These are phyloP conservation scores for Myotis vivesi DNA, from an alignment of 2,797 vertebrate species.

Conservation along the genomic window DNA sequence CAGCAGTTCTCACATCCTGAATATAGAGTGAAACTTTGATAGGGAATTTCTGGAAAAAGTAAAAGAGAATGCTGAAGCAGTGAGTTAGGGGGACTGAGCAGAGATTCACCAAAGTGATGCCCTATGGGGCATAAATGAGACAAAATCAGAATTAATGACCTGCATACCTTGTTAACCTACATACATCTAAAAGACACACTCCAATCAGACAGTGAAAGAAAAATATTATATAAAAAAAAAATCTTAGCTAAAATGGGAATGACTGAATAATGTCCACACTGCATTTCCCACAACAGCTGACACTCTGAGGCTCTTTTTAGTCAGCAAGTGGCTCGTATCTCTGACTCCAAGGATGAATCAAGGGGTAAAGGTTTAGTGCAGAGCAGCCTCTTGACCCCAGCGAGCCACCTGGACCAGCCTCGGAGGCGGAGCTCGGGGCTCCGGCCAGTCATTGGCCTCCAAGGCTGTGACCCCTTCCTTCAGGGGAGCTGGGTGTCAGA, in stretches of 20 bases:
- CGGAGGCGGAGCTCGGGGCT: fast-evolving
- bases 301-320: not conserved
- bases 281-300: not conserved
- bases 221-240: not conserved
- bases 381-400: not conserved
- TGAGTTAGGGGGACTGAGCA: not conserved
- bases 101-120: not conserved
- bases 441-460: not conserved
- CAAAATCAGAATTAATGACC: not conserved
- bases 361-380: not conserved
- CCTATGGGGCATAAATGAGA: not conserved
- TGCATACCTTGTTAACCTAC: not conserved
- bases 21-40: not conserved
- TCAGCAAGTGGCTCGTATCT: not conserved
- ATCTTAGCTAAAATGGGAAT: not conserved
- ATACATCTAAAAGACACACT: not conserved
- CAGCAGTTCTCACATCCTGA: not conserved
- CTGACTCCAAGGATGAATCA: not conserved
- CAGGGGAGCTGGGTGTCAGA: not conserved
- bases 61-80: not conserved
- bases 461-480: not conserved
- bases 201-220: not conserved
- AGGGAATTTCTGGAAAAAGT: not conserved
- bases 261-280: not conserved
- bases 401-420: not conserved